Percentiles rank a stretch among this genome's conserved stretches.
phyloP scores from a whole-genome alignment of 1,140 invertebrate genomes.

The Caenorhabditis latens region DNA sequence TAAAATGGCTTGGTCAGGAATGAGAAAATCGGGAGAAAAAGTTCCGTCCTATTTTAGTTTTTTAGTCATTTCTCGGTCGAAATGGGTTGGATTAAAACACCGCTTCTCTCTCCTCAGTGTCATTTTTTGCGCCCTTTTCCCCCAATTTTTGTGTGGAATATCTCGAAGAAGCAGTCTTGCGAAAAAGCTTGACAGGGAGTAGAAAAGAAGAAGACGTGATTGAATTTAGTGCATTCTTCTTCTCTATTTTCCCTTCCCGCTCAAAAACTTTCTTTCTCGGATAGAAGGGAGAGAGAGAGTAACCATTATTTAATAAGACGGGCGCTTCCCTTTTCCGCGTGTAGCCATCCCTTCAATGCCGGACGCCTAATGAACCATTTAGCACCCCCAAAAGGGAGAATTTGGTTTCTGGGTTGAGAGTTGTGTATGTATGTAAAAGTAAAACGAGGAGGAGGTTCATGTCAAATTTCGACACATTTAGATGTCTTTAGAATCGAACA shows the following conservation, averaged over 20 bases:
- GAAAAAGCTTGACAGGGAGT: conserved; percentile 1
- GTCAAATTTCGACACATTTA: conserved; percentile 55
- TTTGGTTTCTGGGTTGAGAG: conserved; percentile 44
- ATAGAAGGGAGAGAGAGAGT: not conserved
- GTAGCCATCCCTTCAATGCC: not conserved
- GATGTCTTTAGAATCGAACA: conserved; percentile 53
- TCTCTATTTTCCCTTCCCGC: not conserved
- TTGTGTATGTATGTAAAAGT: conserved; percentile 13
- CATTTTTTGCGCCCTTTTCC: not conserved
- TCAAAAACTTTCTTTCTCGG: conserved; percentile 2
- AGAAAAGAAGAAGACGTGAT: conserved; percentile 49
- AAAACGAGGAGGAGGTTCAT: conserved; percentile 18
- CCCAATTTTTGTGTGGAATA: not conserved
- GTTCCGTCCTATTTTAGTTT: conserved; percentile 16
- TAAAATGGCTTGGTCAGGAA: conserved; percentile 4
- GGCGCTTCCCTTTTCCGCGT: conserved; percentile 24
- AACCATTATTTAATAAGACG: conserved; percentile 56
- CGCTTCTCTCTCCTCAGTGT: not conserved
- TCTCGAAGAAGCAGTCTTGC: conserved; percentile 32
- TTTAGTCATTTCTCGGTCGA: conserved; percentile 6
- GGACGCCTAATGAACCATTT: conserved; percentile 56
- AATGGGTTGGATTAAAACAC: conserved; percentile 44
- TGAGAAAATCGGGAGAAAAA: not conserved
- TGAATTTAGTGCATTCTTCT: conserved; percentile 56
- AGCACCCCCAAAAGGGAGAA: conserved; percentile 10